Evolutionary conservation across 1,140 invertebrate species (phyloP).

Genomic region (Drosophila nigrodunni): DNA sequence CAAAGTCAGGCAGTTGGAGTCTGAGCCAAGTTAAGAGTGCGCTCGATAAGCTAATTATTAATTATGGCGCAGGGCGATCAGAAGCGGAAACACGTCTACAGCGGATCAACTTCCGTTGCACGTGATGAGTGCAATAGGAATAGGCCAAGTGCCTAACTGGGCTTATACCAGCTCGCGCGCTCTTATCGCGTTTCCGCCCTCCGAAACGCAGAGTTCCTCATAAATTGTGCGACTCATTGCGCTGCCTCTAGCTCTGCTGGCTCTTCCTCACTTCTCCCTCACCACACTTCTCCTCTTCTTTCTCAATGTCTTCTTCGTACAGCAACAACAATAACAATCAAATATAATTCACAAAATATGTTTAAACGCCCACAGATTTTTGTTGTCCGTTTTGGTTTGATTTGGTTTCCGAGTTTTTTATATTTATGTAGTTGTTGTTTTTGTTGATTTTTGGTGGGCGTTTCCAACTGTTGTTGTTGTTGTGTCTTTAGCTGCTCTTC

Average conservation of each 20-base stretch:
- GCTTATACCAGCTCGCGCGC: slow-evolving; percentile 2
- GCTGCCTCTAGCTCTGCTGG: background rate
- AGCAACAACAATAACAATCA: slow-evolving; percentile 55
- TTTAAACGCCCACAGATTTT: slow-evolving; percentile 68
- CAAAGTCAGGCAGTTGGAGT: background rate
- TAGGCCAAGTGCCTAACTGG: background rate
- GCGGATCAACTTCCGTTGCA: slow-evolving; percentile 20
- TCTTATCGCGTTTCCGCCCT: slow-evolving; percentile 50
- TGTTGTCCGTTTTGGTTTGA: slow-evolving; percentile 9
- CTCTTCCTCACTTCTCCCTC: background rate
- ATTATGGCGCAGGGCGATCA: slow-evolving; percentile 16
- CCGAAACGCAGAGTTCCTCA: slow-evolving; percentile 12
- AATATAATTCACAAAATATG: slow-evolving; percentile 80
- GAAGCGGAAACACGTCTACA: slow-evolving; percentile 26
- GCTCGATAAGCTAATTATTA: slow-evolving; percentile 31
- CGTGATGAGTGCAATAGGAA: slow-evolving; percentile 15
- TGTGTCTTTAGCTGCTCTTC: slow-evolving; percentile 14
- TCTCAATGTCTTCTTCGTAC: slow-evolving; percentile 1
- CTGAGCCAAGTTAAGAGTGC: background rate
- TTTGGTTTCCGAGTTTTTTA: slow-evolving; percentile 26
- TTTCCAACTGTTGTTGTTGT: slow-evolving; percentile 35
- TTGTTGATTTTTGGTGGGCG: slow-evolving; percentile 21
- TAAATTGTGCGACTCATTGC: slow-evolving; percentile 32
- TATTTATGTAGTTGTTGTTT: slow-evolving; percentile 5
- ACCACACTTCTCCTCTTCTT: background rate